phyloP scores from a whole-genome alignment of 92 coral and sea anemone genomes.

The Umimayanthus chanpuru region DNA sequence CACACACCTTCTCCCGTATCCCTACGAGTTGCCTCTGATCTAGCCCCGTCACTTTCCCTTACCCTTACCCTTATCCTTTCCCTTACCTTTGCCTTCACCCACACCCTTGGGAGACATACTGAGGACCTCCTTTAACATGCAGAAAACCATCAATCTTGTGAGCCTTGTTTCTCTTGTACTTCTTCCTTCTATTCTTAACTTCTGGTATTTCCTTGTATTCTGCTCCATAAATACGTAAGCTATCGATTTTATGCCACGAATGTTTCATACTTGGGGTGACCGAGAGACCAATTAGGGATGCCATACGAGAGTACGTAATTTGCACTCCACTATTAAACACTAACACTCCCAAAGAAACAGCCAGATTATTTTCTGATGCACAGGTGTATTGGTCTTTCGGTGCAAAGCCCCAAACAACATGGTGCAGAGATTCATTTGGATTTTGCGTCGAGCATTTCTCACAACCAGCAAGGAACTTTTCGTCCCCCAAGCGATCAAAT shows the following conservation, averaged over 20 bases:
- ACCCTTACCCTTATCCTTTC: too few species aligned
- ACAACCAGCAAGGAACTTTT: constrained; percentile 50
- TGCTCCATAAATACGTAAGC: constrained; percentile 11
- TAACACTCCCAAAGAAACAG: constrained; percentile 50
- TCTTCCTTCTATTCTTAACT: constrained; percentile 47
- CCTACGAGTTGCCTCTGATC: too few species aligned
- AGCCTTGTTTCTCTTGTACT: too few species aligned
- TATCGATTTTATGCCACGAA: constrained; percentile 48
- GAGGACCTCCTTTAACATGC: too few species aligned
- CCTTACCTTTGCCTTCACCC: too few species aligned
- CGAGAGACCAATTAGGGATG: constrained; percentile 38
- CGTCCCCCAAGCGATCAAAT: constrained; percentile 63
- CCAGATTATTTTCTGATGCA: constrained; percentile 44
- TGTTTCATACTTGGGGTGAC: constrained; percentile 23
- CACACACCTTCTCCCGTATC: too few species aligned
- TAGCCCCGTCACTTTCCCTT: too few species aligned
- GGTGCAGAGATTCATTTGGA: constrained; percentile 58
- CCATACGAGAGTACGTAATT: constrained; percentile 22
- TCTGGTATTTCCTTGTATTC: constrained; percentile 27
- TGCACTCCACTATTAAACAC: constrained; percentile 59
- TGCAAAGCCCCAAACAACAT: constrained; percentile 62
- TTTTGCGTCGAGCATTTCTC: constrained; percentile 60
- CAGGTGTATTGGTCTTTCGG: constrained; percentile 61
- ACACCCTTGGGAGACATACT: too few species aligned
- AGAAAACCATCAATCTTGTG: too few species aligned